Base-by-base conservation (phyloP, 2,113 vertebrate species). In the Austrofundulus limnaeus region DNA sequence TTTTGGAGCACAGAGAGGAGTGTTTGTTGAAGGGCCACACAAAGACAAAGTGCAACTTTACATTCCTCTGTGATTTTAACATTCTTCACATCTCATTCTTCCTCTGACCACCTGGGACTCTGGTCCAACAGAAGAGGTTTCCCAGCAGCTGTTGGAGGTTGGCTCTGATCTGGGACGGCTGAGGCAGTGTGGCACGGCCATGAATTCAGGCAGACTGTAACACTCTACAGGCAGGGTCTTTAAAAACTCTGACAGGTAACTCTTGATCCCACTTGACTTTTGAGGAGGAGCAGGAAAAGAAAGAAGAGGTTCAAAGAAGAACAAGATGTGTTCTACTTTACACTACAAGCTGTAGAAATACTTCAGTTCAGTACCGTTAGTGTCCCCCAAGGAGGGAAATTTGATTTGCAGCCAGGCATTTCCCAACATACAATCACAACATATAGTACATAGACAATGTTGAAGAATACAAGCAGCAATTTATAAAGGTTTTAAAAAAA, bases 211-310 rank as follows among this genome's bases (percentile, higher is more conserved):
- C 85, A 75, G 66, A 78, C 72, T 73, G 64, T 83, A 88, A 92
- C 87, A 88, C 84, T 90, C 85, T 63, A 72, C 89, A 90, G 85
- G 71, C 83, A 52, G 61, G 72, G 76, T 86, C 78, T 77, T 64
- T n/a, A n/a, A 69, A 75, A 79, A 61, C 81, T 37, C 80, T 78
- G 84, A 89, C 78, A 15, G 79, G 72, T 87, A 85, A 91, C 90
- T 85, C 84, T 84, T 87, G 83, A 90, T 90, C 88, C 85, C 91
- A 91, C 90, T 90, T 91, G 81, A 75, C 89, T 87, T 87, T 55
- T 83, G 23, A 65, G 67, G 80, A 67, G 70, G 77, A 85, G 70
- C 47, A 53, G 39, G 61, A 70, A 20, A 63, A 70, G 46, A 58
- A 45, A 37, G 28, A 53, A 45, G 50, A 56, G 15, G 59, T 45